Percentiles rank a stretch among this genome's conserved stretches.
phyloP scores from a whole-genome alignment of 2,888 invertebrate species.

The Melipona bicolor region DNA sequence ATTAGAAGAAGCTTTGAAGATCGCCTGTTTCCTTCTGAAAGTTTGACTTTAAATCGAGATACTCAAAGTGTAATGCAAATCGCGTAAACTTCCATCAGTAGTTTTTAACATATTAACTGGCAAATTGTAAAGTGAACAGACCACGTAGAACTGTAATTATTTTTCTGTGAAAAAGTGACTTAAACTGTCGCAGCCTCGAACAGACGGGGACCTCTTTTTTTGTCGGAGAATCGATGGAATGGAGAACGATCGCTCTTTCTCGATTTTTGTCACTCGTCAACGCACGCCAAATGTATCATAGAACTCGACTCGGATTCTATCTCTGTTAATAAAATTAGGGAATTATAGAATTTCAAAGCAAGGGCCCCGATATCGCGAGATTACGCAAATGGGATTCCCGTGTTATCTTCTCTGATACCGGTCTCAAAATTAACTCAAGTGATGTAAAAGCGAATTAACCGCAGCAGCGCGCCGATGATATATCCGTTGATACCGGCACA shows the following conservation, averaged over 20 bases:
- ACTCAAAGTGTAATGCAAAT: too few species aligned
- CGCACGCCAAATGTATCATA: background rate
- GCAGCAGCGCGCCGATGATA: conserved; percentile 3
- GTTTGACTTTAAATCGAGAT: too few species aligned
- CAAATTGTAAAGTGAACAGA: too few species aligned
- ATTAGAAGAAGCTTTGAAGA: background rate
- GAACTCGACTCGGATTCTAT: background rate
- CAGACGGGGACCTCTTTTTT: background rate
- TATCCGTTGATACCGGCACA: conserved; percentile 4
- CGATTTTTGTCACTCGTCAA: too few species aligned
- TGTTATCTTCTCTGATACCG: conserved; percentile 30
- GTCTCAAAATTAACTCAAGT: conserved; percentile 32
- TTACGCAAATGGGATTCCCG: conserved; percentile 36
- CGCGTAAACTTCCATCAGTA: too few species aligned
- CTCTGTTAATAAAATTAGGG: background rate
- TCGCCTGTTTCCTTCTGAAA: background rate
- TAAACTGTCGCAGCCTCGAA: background rate
- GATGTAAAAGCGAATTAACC: conserved; percentile 34
- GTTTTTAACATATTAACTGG: too few species aligned
- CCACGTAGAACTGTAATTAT: too few species aligned
- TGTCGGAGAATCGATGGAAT: background rate
- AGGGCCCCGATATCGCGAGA: conserved; percentile 17
- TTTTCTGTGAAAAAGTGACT: too few species aligned
- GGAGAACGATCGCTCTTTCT: too few species aligned
- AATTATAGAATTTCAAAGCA: conserved; percentile 7